Percentiles rank a stretch among this genome's conserved stretches.
Conservation (phyloP, 2,888 invertebrate species). For the Pogonocherus hispidulus region DNA sequence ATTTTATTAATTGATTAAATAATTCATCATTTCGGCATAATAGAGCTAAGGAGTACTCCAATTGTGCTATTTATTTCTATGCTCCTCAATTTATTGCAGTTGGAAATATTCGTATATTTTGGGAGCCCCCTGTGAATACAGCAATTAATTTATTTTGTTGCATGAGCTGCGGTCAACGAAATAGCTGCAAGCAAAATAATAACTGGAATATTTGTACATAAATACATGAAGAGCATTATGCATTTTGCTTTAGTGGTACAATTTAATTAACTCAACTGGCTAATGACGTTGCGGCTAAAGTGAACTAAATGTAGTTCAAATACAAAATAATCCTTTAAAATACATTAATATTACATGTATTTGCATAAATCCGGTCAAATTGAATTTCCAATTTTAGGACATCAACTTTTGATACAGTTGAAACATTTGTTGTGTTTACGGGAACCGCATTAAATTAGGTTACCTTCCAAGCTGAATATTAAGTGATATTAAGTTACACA, state of each 20-base stretch:
- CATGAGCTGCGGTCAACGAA: no score
- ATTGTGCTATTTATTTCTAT: no score
- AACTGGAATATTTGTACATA: no score
- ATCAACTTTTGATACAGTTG: constrained; percentile 11
- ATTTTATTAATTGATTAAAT: no score
- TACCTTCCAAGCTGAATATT: background rate
- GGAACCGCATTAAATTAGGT: constrained; percentile 8
- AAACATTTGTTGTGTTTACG: constrained; percentile 13
- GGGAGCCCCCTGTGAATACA: no score
- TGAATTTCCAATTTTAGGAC: constrained; percentile 19
- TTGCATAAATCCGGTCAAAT: constrained; percentile 17
- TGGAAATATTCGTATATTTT: no score
- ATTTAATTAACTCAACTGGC: constrained; percentile 2
- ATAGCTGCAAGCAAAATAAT: no score
- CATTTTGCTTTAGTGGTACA: background rate
- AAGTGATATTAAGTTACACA: no score
- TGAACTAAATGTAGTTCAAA: constrained; percentile 5
- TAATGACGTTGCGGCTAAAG: constrained; percentile 1
- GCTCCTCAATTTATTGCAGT: no score
- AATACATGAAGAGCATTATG: background rate
- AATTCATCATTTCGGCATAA: no score
- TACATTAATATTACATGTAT: constrained; percentile 10
- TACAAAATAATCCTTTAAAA: constrained; percentile 16
- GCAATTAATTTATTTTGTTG: constrained; percentile 31
- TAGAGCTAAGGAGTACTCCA: no score